phyloP scores from a whole-genome alignment of 2,888 invertebrate genomes.

The Encarsia formosa region DNA sequence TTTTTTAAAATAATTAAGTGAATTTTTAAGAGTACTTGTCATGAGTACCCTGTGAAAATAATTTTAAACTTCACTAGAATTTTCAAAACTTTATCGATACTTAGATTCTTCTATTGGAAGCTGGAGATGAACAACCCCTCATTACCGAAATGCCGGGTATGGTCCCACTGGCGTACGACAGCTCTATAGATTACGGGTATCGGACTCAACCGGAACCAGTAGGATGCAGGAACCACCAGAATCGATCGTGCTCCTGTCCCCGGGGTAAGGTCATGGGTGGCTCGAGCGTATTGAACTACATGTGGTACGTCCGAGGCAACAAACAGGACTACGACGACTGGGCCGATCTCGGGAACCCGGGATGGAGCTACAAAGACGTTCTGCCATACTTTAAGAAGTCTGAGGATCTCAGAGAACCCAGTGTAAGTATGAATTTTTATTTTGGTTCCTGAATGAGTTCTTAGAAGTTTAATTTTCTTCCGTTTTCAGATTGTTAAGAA shows the following conservation, averaged over 20 bases:
- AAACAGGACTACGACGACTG: constrained; percentile 78
- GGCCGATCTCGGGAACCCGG: constrained; percentile 69
- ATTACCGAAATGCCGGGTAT: constrained; percentile 71
- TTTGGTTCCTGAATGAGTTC: too few relatives aligned
- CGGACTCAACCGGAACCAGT: constrained; percentile 60
- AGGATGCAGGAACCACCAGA: constrained; percentile 54
- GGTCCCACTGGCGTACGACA: constrained; percentile 68
- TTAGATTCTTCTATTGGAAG: constrained; percentile 68
- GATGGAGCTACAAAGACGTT: constrained; percentile 73
- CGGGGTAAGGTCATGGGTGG: constrained; percentile 78
- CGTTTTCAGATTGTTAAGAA: not conserved
- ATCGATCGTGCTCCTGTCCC: constrained; percentile 63
- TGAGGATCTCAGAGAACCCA: constrained; percentile 51
- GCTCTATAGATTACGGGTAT: constrained; percentile 62
- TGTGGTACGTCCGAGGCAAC: constrained; percentile 78
- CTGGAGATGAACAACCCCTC: constrained; percentile 72
- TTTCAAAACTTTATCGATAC: too few relatives aligned
- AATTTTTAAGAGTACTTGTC: too few relatives aligned
- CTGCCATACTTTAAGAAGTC: constrained; percentile 51
- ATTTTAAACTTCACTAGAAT: too few relatives aligned
- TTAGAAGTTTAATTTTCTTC: too few relatives aligned
- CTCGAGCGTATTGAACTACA: constrained; percentile 75
- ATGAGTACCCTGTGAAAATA: too few relatives aligned
- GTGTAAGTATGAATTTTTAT: not conserved
- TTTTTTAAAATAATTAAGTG: too few relatives aligned